A percentile compares a stretch with the other conserved stretches of the same genome.
These are phyloP conservation scores for Drosophila melanica DNA, from an alignment of 1,140 invertebrate genomes.

Conservation along the genomic window DNA sequence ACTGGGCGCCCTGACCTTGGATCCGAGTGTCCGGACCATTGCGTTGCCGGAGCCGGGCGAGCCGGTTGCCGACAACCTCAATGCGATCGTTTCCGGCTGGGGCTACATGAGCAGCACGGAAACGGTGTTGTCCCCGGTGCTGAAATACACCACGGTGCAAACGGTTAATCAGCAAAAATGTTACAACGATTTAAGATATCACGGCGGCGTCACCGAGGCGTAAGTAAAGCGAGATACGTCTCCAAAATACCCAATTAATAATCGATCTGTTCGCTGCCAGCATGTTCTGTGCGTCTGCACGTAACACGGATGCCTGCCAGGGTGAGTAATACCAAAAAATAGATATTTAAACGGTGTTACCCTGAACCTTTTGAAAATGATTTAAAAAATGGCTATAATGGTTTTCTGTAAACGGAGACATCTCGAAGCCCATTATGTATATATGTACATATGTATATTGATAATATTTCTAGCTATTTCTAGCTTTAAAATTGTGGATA, in stretches of 20 bases:
- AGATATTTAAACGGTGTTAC: too few relatives aligned
- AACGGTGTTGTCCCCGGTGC: conserved; percentile 57
- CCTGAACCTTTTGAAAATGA: too few relatives aligned
- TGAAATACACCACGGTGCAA: conserved; percentile 72
- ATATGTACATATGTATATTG: too few relatives aligned
- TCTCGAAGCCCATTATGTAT: too few relatives aligned
- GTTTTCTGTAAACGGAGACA: too few relatives aligned
- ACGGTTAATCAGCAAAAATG: conserved; percentile 75
- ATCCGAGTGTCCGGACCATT: conserved; percentile 60
- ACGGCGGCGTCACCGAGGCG: conserved; percentile 76
- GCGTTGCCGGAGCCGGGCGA: conserved; percentile 47
- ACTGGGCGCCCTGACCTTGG: conserved; percentile 35
- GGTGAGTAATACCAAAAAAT: conserved; percentile 44
- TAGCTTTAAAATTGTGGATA: too few relatives aligned
- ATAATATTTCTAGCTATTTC: too few relatives aligned
- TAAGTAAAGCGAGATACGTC: conserved; percentile 47
- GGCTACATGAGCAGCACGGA: conserved; percentile 74
- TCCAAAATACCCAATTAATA: conserved; percentile 21
- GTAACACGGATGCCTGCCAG: conserved; percentile 81
- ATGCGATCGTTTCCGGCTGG: conserved; percentile 76
- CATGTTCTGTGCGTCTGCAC: conserved; percentile 85
- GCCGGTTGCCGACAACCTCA: conserved; percentile 44
- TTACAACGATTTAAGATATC: conserved; percentile 53
- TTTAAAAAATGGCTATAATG: too few relatives aligned
- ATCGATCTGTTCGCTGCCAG: conserved; percentile 48